Evolutionary conservation across 2,113 vertebrate species (phyloP).

Genomic region (Microtus montanus): DNA sequence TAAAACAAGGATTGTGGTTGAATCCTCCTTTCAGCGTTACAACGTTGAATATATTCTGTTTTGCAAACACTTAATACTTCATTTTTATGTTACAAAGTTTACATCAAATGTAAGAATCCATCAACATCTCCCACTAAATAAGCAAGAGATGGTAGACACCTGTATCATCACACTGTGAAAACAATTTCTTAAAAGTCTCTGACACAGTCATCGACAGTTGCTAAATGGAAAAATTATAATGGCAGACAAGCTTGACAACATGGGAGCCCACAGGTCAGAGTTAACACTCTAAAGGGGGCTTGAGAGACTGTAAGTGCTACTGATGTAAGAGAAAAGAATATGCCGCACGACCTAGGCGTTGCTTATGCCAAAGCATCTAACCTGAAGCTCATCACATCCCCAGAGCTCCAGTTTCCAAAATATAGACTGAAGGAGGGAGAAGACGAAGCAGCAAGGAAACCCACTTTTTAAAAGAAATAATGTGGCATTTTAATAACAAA

Average conservation of each 20-base stretch:
- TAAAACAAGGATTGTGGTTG: neutral
- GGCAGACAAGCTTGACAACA: neutral
- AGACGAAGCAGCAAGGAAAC: neutral
- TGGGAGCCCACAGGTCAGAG: neutral
- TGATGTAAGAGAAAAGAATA: neutral
- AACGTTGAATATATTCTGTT: neutral
- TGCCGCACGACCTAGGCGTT: neutral
- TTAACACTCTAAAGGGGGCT: neutral
- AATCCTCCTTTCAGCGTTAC: neutral
- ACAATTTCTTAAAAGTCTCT: neutral
- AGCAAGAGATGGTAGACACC: neutral
- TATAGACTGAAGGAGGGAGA: neutral
- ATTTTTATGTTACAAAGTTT: constrained; percentile 27
- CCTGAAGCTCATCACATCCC: neutral
- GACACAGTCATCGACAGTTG: neutral
- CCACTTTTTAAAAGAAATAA: neutral
- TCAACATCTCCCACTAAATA: constrained; percentile 1
- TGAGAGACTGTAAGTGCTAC: neutral
- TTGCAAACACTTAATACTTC: constrained; percentile 6
- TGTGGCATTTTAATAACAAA: neutral
- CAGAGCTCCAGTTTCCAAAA: neutral
- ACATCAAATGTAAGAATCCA: neutral
- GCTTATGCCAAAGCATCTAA: neutral
- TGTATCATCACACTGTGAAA: neutral
- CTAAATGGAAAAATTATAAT: constrained; percentile 24